Conservation (phyloP, 2,797 vertebrate genomes). For the Scomberomorus guttatus region DNA sequence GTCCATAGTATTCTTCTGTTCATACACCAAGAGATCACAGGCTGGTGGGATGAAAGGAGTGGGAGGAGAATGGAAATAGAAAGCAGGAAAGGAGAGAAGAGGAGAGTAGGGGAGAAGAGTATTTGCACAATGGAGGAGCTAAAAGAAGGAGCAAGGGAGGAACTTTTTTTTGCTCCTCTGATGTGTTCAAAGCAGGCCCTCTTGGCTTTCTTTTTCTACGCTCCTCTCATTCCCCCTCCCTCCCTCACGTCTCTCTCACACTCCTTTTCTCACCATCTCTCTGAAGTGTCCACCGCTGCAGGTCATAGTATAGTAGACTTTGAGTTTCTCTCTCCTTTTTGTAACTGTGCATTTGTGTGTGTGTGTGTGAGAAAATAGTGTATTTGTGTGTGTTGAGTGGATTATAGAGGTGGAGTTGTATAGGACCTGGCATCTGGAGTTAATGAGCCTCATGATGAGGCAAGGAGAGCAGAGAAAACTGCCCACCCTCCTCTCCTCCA, state of each 20-base stretch:
- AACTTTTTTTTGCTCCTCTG: constrained; percentile 48
- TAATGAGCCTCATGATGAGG: constrained; percentile 78
- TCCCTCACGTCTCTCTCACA: constrained; percentile 4
- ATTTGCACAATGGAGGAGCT: constrained; percentile 64
- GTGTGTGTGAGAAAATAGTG: not conserved
- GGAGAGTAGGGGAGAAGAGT: constrained; percentile 23
- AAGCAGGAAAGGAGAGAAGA: constrained; percentile 40
- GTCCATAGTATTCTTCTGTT: constrained; percentile 59
- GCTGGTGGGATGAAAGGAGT: constrained; percentile 60
- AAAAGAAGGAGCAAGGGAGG: constrained; percentile 46
- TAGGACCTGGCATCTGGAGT: constrained; percentile 69
- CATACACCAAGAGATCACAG: constrained; percentile 72
- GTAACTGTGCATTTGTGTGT: constrained; percentile 20
- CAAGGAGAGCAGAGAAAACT: constrained; percentile 51
- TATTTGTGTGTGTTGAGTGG: constrained; percentile 30
- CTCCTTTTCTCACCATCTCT: constrained; percentile 50
- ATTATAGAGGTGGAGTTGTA: constrained; percentile 60
- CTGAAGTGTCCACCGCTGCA: constrained; percentile 72
- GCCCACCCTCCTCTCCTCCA: constrained; percentile 24
- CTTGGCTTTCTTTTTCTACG: constrained; percentile 65
- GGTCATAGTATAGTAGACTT: constrained; percentile 60
- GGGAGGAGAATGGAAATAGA: constrained; percentile 52
- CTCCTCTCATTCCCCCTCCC: constrained; percentile 34
- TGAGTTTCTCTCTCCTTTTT: constrained; percentile 43
- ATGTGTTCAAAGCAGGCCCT: constrained; percentile 78